Percentiles rank a stretch among this genome's conserved stretches.
Conservation (phyloP, 2,113 vertebrate species). For the Erythrocercus mccallii region DNA sequence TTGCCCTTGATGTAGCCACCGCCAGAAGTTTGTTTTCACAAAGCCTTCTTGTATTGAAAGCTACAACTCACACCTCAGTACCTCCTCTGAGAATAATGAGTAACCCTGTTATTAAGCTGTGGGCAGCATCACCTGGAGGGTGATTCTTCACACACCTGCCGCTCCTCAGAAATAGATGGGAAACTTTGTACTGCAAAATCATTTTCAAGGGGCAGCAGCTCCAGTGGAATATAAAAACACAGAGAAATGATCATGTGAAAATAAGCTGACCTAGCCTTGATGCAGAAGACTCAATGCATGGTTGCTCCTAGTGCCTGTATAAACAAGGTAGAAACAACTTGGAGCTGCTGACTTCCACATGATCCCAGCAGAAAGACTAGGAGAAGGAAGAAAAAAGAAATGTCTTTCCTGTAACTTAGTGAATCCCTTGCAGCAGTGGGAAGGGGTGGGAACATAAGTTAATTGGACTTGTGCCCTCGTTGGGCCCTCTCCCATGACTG, state of each 20-base stretch:
- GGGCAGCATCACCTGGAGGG: constrained; percentile 29
- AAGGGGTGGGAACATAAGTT: not conserved
- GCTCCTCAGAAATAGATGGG: not conserved
- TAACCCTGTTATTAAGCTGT: constrained; percentile 30
- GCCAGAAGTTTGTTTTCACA: constrained; percentile 41
- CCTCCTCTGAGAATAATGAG: not conserved
- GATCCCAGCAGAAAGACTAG: not conserved
- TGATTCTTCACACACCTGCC: constrained; percentile 10
- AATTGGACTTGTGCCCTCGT: not conserved
- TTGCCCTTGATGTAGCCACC: constrained; percentile 31
- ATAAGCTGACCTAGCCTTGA: not conserved
- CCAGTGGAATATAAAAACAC: not conserved
- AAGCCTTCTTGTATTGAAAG: not conserved
- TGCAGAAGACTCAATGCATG: not conserved
- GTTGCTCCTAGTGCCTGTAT: no score
- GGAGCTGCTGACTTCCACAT: not conserved
- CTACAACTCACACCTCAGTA: constrained; percentile 4
- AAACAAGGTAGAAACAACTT: not conserved
- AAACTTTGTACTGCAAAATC: not conserved
- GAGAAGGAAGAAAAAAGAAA: not conserved
- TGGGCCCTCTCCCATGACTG: not conserved
- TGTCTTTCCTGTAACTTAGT: not conserved
- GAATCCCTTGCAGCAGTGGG: not conserved
- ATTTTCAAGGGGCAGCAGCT: not conserved
- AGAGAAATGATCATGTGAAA: not conserved